These are phyloP conservation scores for Julus scanicus DNA, from an alignment of 2,888 invertebrate species.

Conservation along the genomic window DNA sequence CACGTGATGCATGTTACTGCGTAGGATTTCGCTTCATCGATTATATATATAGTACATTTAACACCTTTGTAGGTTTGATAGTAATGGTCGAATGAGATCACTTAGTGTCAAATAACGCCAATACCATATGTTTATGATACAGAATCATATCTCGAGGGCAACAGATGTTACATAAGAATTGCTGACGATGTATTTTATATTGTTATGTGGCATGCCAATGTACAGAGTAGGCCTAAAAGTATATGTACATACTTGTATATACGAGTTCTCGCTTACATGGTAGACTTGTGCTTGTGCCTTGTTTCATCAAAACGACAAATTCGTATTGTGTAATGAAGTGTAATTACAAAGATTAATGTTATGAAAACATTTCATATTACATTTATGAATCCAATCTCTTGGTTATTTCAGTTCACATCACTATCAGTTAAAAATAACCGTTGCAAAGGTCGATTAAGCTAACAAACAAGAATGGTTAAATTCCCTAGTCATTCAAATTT, in stretches of 20 bases:
- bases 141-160: neutral
- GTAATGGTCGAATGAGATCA: neutral
- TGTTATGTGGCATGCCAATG: neutral
- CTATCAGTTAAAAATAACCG: neutral
- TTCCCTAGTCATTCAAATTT: neutral
- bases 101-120: neutral
- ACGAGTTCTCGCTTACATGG: no score
- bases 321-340: no score
- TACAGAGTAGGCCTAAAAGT: neutral
- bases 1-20: no score
- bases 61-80: neutral
- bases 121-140: slow-evolving; percentile 13
- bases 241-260: no score
- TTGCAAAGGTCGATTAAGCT: neutral
- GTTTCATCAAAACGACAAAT: no score
- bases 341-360: no score
- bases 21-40: neutral
- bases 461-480: neutral
- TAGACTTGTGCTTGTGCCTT: no score
- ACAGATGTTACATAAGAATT: slow-evolving; percentile 12
- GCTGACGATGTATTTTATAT: neutral
- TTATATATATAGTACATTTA: neutral
- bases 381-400: no score
- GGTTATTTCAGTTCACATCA: neutral
- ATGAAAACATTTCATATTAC: no score